Evolutionary conservation across 2,113 vertebrate species (phyloP).

Genomic region (Psittacus erithacus): DNA sequence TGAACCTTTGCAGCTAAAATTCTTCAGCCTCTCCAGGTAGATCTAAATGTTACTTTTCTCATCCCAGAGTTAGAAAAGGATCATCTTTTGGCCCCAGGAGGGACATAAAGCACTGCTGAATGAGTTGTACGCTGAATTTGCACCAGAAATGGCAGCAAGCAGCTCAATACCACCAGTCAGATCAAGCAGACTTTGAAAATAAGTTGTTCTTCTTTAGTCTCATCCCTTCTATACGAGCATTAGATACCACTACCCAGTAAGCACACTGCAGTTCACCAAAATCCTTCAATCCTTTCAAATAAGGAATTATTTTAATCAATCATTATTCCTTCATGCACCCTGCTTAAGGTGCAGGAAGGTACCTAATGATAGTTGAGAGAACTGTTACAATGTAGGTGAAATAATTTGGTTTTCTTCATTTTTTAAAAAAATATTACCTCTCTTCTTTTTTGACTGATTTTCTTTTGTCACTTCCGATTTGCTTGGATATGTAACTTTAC

Average conservation of each 20-base stretch:
- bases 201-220: background rate
- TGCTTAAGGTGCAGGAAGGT: background rate
- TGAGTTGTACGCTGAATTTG: fast-evolving
- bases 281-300: background rate
- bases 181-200: background rate
- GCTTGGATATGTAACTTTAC: background rate
- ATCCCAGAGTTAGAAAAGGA: background rate
- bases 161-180: background rate
- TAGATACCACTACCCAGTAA: too few relatives aligned
- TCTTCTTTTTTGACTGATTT: background rate
- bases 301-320: background rate
- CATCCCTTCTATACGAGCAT: background rate
- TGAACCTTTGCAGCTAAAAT: background rate
- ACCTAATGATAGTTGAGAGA: background rate
- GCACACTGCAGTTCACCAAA: background rate
- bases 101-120: fast-evolving
- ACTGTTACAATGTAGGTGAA: too few relatives aligned
- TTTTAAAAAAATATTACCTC: background rate
- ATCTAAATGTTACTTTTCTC: background rate
- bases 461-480: background rate
- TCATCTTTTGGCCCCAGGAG: background rate
- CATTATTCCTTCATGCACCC: background rate
- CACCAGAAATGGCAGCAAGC: background rate
- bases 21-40: background rate
- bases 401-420: background rate